Evolutionary conservation across 2,113 vertebrate genomes (phyloP).

Genomic region (Pycnonotus jocosus): DNA sequence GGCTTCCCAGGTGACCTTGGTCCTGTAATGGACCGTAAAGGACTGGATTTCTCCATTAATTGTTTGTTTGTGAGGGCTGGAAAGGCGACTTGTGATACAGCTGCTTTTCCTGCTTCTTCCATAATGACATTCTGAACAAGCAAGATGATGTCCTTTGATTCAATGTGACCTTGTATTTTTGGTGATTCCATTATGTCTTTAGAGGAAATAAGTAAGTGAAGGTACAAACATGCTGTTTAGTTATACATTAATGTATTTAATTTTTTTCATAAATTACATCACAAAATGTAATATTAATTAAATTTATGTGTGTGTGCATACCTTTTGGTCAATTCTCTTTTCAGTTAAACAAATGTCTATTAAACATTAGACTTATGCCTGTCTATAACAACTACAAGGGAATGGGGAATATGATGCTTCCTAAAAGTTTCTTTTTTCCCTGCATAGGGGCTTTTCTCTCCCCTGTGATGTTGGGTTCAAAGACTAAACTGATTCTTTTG

Average conservation of each 20-base stretch:
- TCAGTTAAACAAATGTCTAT: neutral
- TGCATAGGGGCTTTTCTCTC: neutral
- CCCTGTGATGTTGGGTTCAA: neutral
- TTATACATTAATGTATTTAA: neutral
- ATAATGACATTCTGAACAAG: conserved; percentile 62
- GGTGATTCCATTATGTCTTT: conserved; percentile 23
- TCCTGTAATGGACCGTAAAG: conserved; percentile 16
- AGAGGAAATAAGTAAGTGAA: neutral
- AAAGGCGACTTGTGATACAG: conserved; percentile 60
- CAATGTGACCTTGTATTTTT: conserved; percentile 61
- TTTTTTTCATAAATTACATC: neutral
- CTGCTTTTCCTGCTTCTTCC: conserved; percentile 43
- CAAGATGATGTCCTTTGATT: conserved; percentile 66
- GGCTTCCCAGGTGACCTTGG: conserved; percentile 45
- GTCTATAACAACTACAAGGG: neutral
- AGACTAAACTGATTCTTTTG: neutral
- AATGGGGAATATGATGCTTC: neutral
- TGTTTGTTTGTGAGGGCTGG: conserved; percentile 41
- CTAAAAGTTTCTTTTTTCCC: neutral
- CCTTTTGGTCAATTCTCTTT: neutral
- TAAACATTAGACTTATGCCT: neutral
- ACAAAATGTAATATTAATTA: neutral
- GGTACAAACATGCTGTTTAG: neutral
- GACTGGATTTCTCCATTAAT: conserved; percentile 37
- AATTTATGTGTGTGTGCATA: neutral